Percentiles rank a stretch among this genome's conserved stretches.
Evolutionary conservation across 2,888 invertebrate genomes (phyloP).

Genomic region (Dicyrtomina minuta): DNA sequence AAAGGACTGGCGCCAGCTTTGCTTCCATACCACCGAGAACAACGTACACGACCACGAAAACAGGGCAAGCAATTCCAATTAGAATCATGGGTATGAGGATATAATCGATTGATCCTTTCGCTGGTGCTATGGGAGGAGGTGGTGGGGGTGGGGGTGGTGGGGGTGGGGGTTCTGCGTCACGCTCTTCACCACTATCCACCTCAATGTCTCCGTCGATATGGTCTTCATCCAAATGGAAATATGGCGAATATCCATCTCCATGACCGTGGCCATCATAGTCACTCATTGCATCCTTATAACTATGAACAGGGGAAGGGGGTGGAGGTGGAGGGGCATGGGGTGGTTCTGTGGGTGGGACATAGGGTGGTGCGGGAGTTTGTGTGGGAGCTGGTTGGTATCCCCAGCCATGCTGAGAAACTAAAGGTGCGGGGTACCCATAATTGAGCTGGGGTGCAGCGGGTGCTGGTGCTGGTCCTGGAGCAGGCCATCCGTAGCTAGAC

Average conservation of each 20-base stretch:
- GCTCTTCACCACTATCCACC: not conserved
- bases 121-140: conserved; percentile 39
- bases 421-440: conserved; percentile 4
- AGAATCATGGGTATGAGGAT: conserved; percentile 52
- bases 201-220: not conserved
- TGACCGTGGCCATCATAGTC: conserved; percentile 27
- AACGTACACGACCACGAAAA: conserved; percentile 53
- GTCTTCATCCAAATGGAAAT: conserved; percentile 7
- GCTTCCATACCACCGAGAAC: conserved; percentile 51
- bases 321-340: conserved; percentile 2
- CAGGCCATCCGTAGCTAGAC: conserved; percentile 13
- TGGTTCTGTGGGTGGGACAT: not conserved
- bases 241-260: conserved; percentile 21
- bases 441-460: not conserved
- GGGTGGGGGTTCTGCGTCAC: no score
- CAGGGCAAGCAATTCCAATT: conserved; percentile 51
- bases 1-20: conserved; percentile 44
- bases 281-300: not conserved
- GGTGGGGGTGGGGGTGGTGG: no score
- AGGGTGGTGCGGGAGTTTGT: not conserved
- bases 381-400: not conserved
- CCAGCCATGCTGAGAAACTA: not conserved
- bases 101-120: conserved; percentile 52
- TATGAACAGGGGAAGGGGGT: not conserved
- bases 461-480: no score